Percentiles rank a stretch among this genome's conserved stretches.
Conservation (phyloP, 2,797 vertebrate genomes). For the Tauraco hartlaubi region DNA sequence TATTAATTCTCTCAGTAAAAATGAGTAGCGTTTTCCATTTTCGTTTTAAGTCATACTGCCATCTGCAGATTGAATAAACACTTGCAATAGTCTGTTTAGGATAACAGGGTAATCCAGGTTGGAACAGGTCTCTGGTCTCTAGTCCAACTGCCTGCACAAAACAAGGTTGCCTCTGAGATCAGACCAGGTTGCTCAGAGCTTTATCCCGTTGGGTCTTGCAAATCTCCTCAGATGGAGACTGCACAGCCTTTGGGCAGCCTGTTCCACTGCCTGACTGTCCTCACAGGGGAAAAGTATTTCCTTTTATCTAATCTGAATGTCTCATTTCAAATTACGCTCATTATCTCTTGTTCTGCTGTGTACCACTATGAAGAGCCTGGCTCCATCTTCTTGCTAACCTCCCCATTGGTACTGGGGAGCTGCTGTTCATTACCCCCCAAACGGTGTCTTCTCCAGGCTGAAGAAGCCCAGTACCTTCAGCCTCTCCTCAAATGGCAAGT, state of each 20-base stretch:
- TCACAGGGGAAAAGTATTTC: not conserved
- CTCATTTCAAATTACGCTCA: not conserved
- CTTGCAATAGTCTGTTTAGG: not conserved
- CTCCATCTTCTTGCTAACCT: not conserved
- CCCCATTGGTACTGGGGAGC: not conserved
- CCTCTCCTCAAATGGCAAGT: not conserved
- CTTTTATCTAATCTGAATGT: not conserved
- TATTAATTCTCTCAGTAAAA: not conserved
- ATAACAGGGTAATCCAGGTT: not conserved
- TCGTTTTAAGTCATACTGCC: conserved; percentile 68
- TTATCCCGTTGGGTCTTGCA: not conserved
- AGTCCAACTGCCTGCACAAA: not conserved
- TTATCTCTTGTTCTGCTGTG: not conserved
- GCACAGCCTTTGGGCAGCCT: not conserved
- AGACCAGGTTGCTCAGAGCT: not conserved
- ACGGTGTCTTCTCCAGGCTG: fast-evolving
- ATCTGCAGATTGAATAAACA: conserved; percentile 64
- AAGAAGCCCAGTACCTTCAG: not conserved
- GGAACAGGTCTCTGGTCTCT: not conserved
- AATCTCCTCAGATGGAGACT: not conserved
- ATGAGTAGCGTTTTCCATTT: not conserved
- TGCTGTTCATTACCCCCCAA: not conserved
- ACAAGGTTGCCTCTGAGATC: not conserved
- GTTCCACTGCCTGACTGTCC: not conserved
- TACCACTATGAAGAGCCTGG: not conserved